Percentiles rank a stretch among this genome's conserved stretches.
phyloP scores from a whole-genome alignment of 2,888 invertebrate species.

The Lasioglossum zephyrum region DNA sequence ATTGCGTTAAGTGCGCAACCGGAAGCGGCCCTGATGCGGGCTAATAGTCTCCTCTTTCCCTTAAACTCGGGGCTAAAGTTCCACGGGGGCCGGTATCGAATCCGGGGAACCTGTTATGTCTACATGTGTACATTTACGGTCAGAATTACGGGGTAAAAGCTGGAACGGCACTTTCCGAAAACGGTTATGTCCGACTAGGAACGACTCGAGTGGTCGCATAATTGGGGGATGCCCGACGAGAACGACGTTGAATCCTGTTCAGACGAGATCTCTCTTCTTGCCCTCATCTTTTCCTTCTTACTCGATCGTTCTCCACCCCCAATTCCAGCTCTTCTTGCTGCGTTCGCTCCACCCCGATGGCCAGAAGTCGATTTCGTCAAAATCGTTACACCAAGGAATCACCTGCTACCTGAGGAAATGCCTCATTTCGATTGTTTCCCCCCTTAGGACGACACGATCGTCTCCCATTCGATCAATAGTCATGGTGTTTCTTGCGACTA shows the following conservation, averaged over 20 bases:
- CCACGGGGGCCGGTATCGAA: slow-evolving; percentile 49
- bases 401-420: neutral
- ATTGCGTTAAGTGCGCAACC: slow-evolving; percentile 51
- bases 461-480: neutral
- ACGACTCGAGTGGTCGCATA: slow-evolving; percentile 61
- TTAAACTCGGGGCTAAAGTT: slow-evolving; percentile 44
- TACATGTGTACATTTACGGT: slow-evolving; percentile 37
- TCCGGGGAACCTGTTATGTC: slow-evolving; percentile 40
- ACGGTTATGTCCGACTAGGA: slow-evolving; percentile 61
- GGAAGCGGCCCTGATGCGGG: slow-evolving; percentile 46
- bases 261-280: slow-evolving; percentile 4
- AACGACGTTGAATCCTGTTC: slow-evolving; percentile 27
- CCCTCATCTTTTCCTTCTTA: neutral
- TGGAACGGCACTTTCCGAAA: slow-evolving; percentile 57
- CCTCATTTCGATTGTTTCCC: neutral
- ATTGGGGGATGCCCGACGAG: slow-evolving; percentile 54
- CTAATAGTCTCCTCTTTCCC: slow-evolving; percentile 44
- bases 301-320: neutral
- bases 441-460: neutral
- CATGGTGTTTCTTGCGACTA: neutral
- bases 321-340: neutral
- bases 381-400: neutral
- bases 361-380: slow-evolving; percentile 2
- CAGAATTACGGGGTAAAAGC: slow-evolving; percentile 54
- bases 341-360: neutral